phyloP scores from a whole-genome alignment of 2,888 invertebrate species.

The Syrista parreyssii region DNA sequence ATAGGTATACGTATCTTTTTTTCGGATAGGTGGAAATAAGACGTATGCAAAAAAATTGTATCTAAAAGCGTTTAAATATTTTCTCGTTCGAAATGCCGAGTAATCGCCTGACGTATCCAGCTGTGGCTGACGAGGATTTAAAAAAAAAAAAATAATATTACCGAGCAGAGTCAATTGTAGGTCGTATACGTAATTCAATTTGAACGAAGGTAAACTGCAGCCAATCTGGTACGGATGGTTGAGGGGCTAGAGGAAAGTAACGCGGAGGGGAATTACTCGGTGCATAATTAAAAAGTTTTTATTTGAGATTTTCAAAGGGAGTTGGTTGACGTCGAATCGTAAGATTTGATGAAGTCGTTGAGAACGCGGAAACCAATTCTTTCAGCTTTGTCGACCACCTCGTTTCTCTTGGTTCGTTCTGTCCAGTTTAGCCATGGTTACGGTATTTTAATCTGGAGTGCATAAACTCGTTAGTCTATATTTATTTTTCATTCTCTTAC shows the following conservation, averaged over 20 bases:
- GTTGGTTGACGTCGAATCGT: not conserved
- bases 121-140: not conserved
- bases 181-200: not conserved
- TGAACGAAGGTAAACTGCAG: not conserved
- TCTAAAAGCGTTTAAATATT: not conserved
- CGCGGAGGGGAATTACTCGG: too few species aligned
- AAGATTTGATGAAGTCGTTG: not conserved
- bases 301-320: not conserved
- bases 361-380: not conserved
- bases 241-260: too few species aligned
- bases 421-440: not conserved
- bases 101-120: not conserved
- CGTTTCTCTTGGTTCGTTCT: not conserved
- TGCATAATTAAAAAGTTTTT: not conserved
- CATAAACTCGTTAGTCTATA: not conserved
- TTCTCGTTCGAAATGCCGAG: not conserved
- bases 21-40: too few species aligned
- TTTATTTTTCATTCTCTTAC: not conserved
- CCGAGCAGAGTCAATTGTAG: not conserved
- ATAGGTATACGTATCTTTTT: too few species aligned
- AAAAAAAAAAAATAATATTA: not conserved
- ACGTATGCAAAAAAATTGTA: too few species aligned
- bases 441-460: not conserved
- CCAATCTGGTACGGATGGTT: not conserved
- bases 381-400: not conserved